Conservation (phyloP, 2,113 vertebrate genomes). For the Serilophus lunatus region DNA sequence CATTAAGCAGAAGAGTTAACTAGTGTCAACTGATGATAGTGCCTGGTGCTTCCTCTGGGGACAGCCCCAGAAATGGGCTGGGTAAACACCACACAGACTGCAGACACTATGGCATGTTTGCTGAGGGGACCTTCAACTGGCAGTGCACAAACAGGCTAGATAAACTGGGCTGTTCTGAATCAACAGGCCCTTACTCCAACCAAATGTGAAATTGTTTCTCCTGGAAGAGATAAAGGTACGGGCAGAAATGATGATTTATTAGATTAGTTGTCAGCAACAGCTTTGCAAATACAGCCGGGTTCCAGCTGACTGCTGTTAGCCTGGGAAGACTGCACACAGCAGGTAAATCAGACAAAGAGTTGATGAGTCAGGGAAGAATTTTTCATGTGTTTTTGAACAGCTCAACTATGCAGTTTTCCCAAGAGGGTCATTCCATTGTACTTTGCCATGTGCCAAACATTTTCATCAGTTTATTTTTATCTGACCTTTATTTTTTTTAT, state of each 20-base stretch:
- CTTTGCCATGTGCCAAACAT: background rate
- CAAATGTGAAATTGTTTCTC: background rate
- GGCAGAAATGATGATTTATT: background rate
- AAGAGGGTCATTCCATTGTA: background rate
- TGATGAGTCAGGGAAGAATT: background rate
- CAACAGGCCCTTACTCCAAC: background rate
- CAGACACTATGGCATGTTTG: conserved; percentile 32
- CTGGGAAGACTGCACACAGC: background rate
- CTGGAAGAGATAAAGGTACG: background rate
- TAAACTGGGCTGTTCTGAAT: background rate
- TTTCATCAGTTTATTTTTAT: background rate
- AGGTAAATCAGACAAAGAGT: background rate
- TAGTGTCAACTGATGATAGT: conserved; percentile 29
- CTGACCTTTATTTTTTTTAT: background rate
- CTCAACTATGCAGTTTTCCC: background rate
- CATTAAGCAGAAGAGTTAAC: conserved; percentile 35
- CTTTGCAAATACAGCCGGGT: background rate
- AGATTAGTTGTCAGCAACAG: background rate
- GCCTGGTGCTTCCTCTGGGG: background rate
- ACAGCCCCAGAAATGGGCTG: background rate
- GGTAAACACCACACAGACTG: conserved; percentile 9
- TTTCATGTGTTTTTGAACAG: background rate
- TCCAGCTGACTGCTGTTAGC: background rate
- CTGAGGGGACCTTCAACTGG: background rate
- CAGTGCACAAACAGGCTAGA: background rate